Conservation (phyloP, 2,888 invertebrate genomes). For the Parnassius smintheus region DNA sequence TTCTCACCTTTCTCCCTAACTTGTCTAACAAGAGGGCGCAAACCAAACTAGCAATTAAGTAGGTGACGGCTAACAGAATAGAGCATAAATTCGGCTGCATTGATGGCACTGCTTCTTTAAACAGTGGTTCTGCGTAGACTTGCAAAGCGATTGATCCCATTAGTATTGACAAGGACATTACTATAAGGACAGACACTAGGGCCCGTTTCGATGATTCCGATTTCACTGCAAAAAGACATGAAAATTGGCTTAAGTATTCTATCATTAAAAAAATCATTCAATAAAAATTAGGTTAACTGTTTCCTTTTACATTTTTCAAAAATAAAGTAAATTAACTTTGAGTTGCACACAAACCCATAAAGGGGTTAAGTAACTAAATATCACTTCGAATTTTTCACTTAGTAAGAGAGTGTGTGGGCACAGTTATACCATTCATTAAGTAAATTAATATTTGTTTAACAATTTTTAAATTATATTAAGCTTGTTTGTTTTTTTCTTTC, state of each 20-base stretch:
- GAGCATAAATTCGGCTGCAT: conserved; percentile 65
- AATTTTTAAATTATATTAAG: too few species aligned
- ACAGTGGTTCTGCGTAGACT: conserved; percentile 67
- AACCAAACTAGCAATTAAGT: conserved; percentile 50
- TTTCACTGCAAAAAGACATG: conserved; percentile 43
- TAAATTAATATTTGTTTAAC: too few species aligned
- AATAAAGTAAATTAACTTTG: too few species aligned
- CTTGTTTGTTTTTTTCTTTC: too few species aligned
- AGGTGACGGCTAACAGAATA: conserved; percentile 58
- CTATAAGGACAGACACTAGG: conserved; percentile 43
- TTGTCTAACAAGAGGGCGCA: conserved; percentile 55
- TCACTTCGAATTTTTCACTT: too few species aligned
- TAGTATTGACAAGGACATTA: conserved; percentile 55
- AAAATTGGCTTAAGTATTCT: background rate
- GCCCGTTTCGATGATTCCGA: conserved; percentile 60
- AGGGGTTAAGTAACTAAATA: too few species aligned
- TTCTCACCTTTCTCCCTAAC: conserved; percentile 62
- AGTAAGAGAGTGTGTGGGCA: too few species aligned
- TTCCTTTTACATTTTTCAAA: too few species aligned
- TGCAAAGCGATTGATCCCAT: conserved; percentile 69
- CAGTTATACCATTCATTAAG: too few species aligned
- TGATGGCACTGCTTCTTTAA: conserved; percentile 63
- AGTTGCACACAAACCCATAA: too few species aligned
- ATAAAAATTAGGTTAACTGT: too few species aligned
- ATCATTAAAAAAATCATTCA: too few species aligned